Evolutionary conservation across 2,888 invertebrate genomes (phyloP).

Genomic region (Melinaea marsaeus): DNA sequence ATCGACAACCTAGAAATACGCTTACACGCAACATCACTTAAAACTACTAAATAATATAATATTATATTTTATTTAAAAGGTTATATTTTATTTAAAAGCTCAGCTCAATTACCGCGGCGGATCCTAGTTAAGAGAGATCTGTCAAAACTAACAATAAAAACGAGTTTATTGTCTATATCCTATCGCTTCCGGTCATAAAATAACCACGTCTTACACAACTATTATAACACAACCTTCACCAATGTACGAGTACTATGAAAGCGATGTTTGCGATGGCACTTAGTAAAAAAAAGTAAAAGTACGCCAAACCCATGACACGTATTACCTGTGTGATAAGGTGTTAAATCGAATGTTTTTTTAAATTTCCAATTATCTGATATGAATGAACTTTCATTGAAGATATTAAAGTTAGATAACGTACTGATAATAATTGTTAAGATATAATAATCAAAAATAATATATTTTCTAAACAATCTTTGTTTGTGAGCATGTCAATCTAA

Average conservation of each 20-base stretch:
- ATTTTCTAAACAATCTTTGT: no score
- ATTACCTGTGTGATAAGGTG: conserved; percentile 36
- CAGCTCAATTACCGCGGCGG: no score
- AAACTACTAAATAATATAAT: no score
- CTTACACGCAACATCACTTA: no score
- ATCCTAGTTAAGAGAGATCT: no score
- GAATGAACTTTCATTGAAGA: conserved; percentile 67
- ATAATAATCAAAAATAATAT: no score
- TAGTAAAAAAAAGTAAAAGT: conserved; percentile 51
- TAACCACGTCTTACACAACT: conserved; percentile 7
- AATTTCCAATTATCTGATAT: conserved; percentile 53
- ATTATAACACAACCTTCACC: conserved; percentile 25
- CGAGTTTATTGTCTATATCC: background rate
- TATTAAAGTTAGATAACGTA: conserved; percentile 13
- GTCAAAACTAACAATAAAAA: no score
- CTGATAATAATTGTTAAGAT: no score
- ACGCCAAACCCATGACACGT: conserved; percentile 45
- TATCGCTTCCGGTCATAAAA: conserved; percentile 1
- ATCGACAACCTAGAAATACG: no score
- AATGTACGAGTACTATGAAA: conserved; percentile 12
- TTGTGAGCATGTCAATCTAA: no score
- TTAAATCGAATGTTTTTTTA: conserved; percentile 32
- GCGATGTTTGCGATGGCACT: conserved; percentile 48
- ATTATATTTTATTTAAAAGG: no score
- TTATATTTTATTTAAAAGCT: no score